A percentile compares a stretch with the other conserved stretches of the same genome.
Evolutionary conservation across 2,888 invertebrate species (phyloP).

Genomic region (Drosophila buzzatii): DNA sequence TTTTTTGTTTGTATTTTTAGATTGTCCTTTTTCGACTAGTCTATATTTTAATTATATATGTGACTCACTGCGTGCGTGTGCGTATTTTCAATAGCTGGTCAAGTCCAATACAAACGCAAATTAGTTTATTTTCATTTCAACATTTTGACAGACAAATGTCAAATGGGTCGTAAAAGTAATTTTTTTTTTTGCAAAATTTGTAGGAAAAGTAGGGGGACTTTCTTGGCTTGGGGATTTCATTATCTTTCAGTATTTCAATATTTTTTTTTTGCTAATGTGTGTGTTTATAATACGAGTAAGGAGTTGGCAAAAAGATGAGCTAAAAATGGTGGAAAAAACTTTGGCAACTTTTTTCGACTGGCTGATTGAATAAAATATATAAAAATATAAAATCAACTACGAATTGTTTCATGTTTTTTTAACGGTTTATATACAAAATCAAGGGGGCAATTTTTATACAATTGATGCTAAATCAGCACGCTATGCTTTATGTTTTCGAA

Average conservation of each 20-base stretch:
- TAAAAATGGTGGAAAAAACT: slow-evolving; percentile 20
- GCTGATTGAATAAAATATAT: slow-evolving; percentile 23
- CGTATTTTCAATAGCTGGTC: slow-evolving; percentile 81
- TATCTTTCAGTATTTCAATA: background rate
- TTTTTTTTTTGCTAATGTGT: slow-evolving; percentile 29
- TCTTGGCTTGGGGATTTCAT: background rate
- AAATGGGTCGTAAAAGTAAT: slow-evolving; percentile 60
- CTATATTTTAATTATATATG: slow-evolving; percentile 44
- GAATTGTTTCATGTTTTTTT: background rate
- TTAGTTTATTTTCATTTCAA: slow-evolving; percentile 53
- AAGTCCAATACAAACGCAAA: slow-evolving; percentile 84
- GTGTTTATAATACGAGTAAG: slow-evolving; percentile 30
- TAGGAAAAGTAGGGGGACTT: background rate
- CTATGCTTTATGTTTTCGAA: slow-evolving; percentile 45
- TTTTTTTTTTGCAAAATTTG: slow-evolving; percentile 4
- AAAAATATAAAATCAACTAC: slow-evolving; percentile 37
- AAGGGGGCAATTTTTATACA: slow-evolving; percentile 12
- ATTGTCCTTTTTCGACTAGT: slow-evolving; percentile 35
- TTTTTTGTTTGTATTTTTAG: slow-evolving; percentile 13
- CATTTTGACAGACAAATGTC: slow-evolving; percentile 19
- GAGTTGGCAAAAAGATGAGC: slow-evolving; percentile 25
- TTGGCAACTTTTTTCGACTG: slow-evolving; percentile 25
- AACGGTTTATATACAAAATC: slow-evolving; percentile 47
- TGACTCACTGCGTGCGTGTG: slow-evolving; percentile 86
- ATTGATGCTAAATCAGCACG: slow-evolving; percentile 52